Conservation (phyloP, 2,888 invertebrate species). For the Drosophila rubida region DNA sequence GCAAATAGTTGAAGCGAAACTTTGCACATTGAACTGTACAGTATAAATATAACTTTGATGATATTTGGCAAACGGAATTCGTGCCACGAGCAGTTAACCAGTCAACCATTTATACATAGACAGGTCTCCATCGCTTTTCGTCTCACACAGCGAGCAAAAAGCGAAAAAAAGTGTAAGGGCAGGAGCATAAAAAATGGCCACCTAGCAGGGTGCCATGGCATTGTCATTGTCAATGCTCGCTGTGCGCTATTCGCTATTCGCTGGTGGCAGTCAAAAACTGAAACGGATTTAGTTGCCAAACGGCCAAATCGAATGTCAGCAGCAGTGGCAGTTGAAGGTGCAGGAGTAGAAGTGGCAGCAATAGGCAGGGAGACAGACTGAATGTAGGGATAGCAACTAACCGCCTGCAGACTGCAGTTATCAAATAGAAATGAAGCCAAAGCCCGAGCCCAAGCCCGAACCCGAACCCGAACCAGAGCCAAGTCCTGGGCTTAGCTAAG, state of each 20-base stretch:
- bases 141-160: constrained; percentile 20
- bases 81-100: constrained; percentile 37
- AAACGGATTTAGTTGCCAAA: constrained; percentile 66
- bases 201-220: constrained; percentile 36
- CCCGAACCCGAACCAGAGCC: constrained; percentile 20
- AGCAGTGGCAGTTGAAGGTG: constrained; percentile 23
- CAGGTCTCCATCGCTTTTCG: constrained; percentile 21
- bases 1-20: constrained; percentile 1
- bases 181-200: constrained; percentile 56
- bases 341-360: background rate
- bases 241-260: background rate
- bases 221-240: constrained; percentile 52
- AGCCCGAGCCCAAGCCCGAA: too few relatives aligned
- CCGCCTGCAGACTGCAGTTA: constrained; percentile 55
- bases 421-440: constrained; percentile 60
- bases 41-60: constrained; percentile 1
- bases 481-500: constrained; percentile 46
- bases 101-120: constrained; percentile 26
- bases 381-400: background rate
- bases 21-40: background rate
- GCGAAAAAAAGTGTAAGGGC: background rate
- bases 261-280: constrained; percentile 56
- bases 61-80: constrained; percentile 19
- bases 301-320: constrained; percentile 63
- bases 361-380: background rate